A percentile compares a stretch with the other conserved stretches of the same genome.
Conservation (phyloP, 2,888 invertebrate species). For the Drosophila siamana region DNA sequence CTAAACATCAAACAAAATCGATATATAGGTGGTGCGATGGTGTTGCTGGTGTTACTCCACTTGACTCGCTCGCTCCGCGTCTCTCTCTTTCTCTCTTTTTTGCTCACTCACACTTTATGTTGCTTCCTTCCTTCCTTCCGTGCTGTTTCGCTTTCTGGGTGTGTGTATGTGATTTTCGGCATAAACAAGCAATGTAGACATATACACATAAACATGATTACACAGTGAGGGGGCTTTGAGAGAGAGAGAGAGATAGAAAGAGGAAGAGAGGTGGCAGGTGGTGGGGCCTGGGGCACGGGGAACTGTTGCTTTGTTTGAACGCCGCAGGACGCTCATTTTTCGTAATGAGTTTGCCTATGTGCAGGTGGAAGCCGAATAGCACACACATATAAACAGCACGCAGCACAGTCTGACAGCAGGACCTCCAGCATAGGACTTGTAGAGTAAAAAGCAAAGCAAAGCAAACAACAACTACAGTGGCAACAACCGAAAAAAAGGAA, state of each 20-base stretch:
- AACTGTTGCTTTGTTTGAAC: constrained; percentile 74
- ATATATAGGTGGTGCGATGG: constrained; percentile 71
- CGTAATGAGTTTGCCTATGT: constrained; percentile 78
- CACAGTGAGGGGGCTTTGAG: not conserved
- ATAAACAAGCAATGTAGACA: constrained; percentile 68
- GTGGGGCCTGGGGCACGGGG: constrained; percentile 36
- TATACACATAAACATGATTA: constrained; percentile 35
- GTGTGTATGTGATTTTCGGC: constrained; percentile 68
- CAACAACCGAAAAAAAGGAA: not conserved
- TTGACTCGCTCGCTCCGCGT: not conserved
- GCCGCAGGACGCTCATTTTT: constrained; percentile 80
- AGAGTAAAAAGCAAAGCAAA: constrained; percentile 37
- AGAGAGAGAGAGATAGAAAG: not conserved
- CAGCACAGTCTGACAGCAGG: constrained; percentile 22
- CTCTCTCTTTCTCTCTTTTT: not conserved
- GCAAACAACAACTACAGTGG: constrained; percentile 29
- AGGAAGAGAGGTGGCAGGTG: no score
- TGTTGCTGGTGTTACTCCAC: constrained; percentile 7
- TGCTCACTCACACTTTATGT: constrained; percentile 3
- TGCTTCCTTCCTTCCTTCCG: not conserved
- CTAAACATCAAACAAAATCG: constrained; percentile 81
- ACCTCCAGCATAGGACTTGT: not conserved
- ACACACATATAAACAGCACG: not conserved
- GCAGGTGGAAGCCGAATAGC: constrained; percentile 48
- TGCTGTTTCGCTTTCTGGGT: constrained; percentile 2